Conservation (phyloP, 2,797 vertebrate species). For the Crocodylus rhombifer region DNA sequence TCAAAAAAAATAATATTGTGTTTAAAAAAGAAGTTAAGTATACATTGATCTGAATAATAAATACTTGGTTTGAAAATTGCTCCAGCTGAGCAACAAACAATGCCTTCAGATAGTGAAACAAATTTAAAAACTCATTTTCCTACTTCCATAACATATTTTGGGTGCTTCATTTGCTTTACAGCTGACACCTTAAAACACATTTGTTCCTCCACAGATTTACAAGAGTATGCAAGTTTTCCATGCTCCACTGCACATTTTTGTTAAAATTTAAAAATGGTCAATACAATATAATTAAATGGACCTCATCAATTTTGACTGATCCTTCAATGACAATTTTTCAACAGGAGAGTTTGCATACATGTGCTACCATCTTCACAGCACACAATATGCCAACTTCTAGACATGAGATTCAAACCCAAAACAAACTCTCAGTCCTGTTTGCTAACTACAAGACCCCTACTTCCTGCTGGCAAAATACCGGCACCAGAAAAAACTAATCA, state of each 20-base stretch:
- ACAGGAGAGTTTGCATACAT: neutral
- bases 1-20: neutral
- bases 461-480: neutral
- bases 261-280: conserved; percentile 3
- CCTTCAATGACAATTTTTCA: neutral
- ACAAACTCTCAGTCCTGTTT: neutral
- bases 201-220: neutral
- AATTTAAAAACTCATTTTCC: neutral
- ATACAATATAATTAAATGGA: neutral
- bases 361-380: neutral
- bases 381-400: neutral
- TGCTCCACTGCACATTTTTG: neutral
- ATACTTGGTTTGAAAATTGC: conserved; percentile 1
- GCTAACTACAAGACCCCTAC: neutral
- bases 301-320: neutral
- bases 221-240: conserved; percentile 33
- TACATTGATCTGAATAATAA: neutral
- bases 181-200: neutral
- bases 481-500: neutral
- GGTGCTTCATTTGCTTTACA: conserved; percentile 25
- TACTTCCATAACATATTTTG: neutral
- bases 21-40: neutral
- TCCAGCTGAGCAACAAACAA: conserved; percentile 9
- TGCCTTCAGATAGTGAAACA: neutral
- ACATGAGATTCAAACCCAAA: neutral